Percentiles rank a stretch among this genome's conserved stretches.
phyloP scores from a whole-genome alignment of 2,113 vertebrate species.

The Takifugu flavidus region DNA sequence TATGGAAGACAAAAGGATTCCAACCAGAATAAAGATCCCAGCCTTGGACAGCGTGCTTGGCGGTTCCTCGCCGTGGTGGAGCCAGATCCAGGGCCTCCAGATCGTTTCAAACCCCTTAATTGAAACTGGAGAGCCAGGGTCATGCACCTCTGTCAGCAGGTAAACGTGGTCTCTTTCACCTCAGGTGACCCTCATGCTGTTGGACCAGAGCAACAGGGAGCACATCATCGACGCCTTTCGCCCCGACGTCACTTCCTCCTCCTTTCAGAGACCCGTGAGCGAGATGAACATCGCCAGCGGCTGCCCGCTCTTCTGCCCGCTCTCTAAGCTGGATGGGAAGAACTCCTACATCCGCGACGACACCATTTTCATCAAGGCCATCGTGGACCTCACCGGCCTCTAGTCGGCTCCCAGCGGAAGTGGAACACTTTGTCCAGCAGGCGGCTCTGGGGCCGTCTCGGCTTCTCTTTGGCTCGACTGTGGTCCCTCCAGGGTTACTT shows the following conservation, averaged over 20 bases:
- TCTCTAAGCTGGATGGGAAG: constrained; percentile 89
- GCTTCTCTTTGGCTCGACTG: constrained; percentile 42
- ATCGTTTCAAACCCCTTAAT: too few species aligned
- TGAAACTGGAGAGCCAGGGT: too few species aligned
- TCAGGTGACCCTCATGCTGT: constrained; percentile 95
- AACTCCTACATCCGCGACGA: constrained; percentile 93
- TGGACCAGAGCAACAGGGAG: constrained; percentile 95
- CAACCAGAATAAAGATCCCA: too few species aligned
- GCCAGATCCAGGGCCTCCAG: too few species aligned
- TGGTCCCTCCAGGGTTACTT: constrained; percentile 36
- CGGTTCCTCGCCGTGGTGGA: too few species aligned
- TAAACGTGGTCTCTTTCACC: neutral
- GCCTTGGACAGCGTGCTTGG: too few species aligned
- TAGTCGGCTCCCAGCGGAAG: constrained; percentile 49
- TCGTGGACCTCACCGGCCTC: constrained; percentile 94
- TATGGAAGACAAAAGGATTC: too few species aligned
- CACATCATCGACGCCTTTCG: constrained; percentile 96
- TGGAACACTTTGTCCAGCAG: constrained; percentile 24
- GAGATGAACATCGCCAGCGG: constrained; percentile 99
- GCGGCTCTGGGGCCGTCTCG: constrained; percentile 47
- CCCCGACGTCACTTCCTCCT: constrained; percentile 88
- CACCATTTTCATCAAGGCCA: constrained; percentile 96
- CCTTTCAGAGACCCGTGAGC: constrained; percentile 89
- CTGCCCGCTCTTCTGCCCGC: constrained; percentile 94
- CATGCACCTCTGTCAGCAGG: too few species aligned